phyloP scores from a whole-genome alignment of 2,797 vertebrate species.

The Lagodon rhomboides region DNA sequence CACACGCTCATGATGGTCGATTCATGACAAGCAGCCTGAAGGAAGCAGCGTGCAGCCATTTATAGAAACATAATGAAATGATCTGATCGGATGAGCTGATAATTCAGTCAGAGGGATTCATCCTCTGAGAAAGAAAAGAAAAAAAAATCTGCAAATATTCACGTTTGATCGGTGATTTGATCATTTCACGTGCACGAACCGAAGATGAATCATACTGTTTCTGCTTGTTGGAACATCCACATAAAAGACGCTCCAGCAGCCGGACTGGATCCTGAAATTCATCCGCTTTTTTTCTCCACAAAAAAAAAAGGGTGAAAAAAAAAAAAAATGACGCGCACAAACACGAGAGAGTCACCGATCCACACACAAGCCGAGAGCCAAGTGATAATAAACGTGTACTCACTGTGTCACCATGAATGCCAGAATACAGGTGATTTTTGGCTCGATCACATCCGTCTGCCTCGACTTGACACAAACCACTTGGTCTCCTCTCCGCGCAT shows the following conservation, averaged over 20 bases:
- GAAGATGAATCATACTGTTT: slow-evolving; percentile 24
- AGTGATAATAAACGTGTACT: slow-evolving; percentile 63
- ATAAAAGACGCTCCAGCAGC: slow-evolving; percentile 46
- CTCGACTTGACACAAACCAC: slow-evolving; percentile 76
- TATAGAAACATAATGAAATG: slow-evolving; percentile 62
- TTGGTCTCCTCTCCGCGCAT: slow-evolving; percentile 77
- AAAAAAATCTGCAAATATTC: slow-evolving; percentile 13
- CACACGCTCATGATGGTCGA: slow-evolving; percentile 31
- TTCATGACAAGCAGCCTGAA: slow-evolving; percentile 47
- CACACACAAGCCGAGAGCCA: neutral
- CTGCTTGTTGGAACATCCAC: slow-evolving; percentile 34
- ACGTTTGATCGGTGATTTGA: no score
- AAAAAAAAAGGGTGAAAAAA: neutral
- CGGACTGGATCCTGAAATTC: slow-evolving; percentile 27
- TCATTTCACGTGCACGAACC: slow-evolving; percentile 9
- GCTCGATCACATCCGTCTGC: slow-evolving; percentile 80
- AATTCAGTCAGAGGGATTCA: neutral
- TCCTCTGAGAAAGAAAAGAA: neutral
- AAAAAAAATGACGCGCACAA: neutral
- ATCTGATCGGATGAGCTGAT: slow-evolving; percentile 52
- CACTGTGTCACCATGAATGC: slow-evolving; percentile 87
- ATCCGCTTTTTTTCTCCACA: neutral
- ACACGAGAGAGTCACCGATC: neutral
- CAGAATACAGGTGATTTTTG: slow-evolving; percentile 81
- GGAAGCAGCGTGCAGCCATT: slow-evolving; percentile 64